phyloP scores from a whole-genome alignment of 1,140 invertebrate genomes.

The Hycleus phaleratus region DNA sequence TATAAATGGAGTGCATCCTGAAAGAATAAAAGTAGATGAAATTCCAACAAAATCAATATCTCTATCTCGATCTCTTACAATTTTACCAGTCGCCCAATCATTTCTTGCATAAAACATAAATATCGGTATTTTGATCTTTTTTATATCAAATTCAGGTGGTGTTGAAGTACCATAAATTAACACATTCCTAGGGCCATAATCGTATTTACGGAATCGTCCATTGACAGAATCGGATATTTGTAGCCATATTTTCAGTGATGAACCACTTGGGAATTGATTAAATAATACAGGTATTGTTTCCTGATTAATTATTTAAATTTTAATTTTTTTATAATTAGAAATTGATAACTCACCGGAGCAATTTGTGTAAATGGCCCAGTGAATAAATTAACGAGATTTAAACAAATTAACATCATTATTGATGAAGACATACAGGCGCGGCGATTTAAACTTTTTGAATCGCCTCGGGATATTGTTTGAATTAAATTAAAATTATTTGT shows the following conservation, averaged over 20 bases:
- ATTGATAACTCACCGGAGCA: conserved; percentile 24
- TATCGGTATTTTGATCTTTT: conserved; percentile 32
- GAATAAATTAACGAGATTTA: conserved; percentile 28
- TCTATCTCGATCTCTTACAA: conserved; percentile 12
- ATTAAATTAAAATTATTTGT: conserved; percentile 26
- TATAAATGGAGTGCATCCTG: conserved; percentile 34
- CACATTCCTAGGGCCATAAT: conserved; percentile 31
- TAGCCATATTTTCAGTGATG: conserved; percentile 30
- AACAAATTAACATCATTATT: conserved; percentile 26
- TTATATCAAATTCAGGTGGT: conserved; percentile 34
- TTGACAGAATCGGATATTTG: conserved; percentile 28
- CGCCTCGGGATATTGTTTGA: conserved; percentile 25
- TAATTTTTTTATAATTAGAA: neutral
- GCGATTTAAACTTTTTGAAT: conserved; percentile 21
- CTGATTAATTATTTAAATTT: conserved; percentile 19
- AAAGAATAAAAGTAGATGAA: conserved; percentile 6
- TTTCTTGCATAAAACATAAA: conserved; percentile 30
- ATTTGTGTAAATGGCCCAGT: conserved; percentile 32
- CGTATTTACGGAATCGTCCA: conserved; percentile 31
- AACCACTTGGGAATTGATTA: conserved; percentile 35
- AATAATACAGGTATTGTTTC: conserved; percentile 35
- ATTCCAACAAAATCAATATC: too few species aligned
- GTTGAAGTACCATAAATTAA: conserved; percentile 24
- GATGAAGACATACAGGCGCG: conserved; percentile 30
- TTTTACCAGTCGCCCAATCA: conserved; percentile 33